Base-by-base conservation (phyloP, 64 coral and sea anemone genomes). In the Anthopleura sola region DNA sequence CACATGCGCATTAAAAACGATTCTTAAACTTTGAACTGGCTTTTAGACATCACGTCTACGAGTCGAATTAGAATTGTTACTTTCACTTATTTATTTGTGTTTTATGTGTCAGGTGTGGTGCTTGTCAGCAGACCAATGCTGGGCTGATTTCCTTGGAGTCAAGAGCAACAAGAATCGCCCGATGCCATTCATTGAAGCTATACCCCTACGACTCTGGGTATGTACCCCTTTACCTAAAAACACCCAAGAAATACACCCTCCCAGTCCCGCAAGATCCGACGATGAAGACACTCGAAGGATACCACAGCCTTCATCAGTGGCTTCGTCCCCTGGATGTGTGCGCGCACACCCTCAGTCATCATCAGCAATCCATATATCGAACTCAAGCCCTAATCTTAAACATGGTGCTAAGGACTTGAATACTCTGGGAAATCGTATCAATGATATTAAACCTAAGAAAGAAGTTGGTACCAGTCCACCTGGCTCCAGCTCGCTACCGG, bases 101-200 rank as follows among this genome's bases (percentile, higher is more conserved):
- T 31, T 31, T 50, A 29, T 89, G n/a, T 1, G 7, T 29, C 85
- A 97, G 94, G 94, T 97, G 33, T 99, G 97, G 97, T 90, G 93
- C 38, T 40, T 99, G n/a, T 87, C 50, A 31, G 90, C 90, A 54
- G 93, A 92, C 12, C 90, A 99, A 57, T 79, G 91, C 21, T 99
- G 97, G 97, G 71, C 88, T 36, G 97, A 99, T 47, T 99, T 99
- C 81, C 83, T 90, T 50, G 97, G 97, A 15, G 69, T 99, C 77
- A 83, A 87, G 0, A 87, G 85, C 7, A 48, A 86, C 13, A 92
- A 94, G 39, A 84, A 84, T 39, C 90, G 97, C 46, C 92, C 97
- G 7, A 89, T 94, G 53, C 81, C 97, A 31, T 95, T 99, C 33
- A 83, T 99, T 15, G 97, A 99, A 44, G 93, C 97, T 32, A 82